Evolutionary conservation across 2,888 invertebrate genomes (phyloP).

Genomic region (Myopa testacea): DNA sequence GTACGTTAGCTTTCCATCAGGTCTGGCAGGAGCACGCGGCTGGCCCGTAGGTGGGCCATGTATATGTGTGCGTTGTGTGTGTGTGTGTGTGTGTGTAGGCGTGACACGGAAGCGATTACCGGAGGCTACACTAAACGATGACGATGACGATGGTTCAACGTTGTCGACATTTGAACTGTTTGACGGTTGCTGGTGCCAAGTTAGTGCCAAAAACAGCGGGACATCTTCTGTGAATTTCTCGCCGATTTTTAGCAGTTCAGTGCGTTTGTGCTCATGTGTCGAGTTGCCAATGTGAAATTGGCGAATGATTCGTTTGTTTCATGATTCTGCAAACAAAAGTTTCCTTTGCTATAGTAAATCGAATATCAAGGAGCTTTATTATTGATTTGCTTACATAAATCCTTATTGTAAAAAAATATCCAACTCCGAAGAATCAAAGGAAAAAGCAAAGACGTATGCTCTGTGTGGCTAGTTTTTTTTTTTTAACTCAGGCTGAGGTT

Average conservation of each 20-base stretch:
- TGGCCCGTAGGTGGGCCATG: slow-evolving; percentile 14
- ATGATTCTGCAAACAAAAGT: neutral
- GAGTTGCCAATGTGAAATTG: too few species aligned
- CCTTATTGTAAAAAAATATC: too few species aligned
- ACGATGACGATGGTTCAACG: slow-evolving; percentile 47
- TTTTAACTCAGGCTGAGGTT: too few species aligned
- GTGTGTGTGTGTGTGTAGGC: slow-evolving; percentile 19
- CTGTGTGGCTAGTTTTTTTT: too few species aligned
- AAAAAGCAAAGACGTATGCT: too few species aligned
- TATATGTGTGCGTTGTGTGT: neutral
- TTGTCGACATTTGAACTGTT: slow-evolving; percentile 9
- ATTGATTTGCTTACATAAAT: too few species aligned
- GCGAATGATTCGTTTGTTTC: neutral
- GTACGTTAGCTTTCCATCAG: slow-evolving; percentile 55
- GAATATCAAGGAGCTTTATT: too few species aligned
- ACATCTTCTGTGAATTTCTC: slow-evolving; percentile 43
- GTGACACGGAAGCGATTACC: slow-evolving; percentile 49
- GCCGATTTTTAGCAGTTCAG: neutral
- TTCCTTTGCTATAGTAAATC: too few species aligned
- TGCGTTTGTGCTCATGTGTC: neutral
- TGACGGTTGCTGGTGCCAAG: slow-evolving; percentile 23
- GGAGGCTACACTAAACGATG: slow-evolving; percentile 61
- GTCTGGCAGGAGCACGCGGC: slow-evolving; percentile 43
- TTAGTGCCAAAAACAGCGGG: slow-evolving; percentile 53
- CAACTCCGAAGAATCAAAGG: too few species aligned